A percentile compares a stretch with the other conserved stretches of the same genome.
Conservation (phyloP, 2,888 invertebrate species). For the Hypsopygia costalis region DNA sequence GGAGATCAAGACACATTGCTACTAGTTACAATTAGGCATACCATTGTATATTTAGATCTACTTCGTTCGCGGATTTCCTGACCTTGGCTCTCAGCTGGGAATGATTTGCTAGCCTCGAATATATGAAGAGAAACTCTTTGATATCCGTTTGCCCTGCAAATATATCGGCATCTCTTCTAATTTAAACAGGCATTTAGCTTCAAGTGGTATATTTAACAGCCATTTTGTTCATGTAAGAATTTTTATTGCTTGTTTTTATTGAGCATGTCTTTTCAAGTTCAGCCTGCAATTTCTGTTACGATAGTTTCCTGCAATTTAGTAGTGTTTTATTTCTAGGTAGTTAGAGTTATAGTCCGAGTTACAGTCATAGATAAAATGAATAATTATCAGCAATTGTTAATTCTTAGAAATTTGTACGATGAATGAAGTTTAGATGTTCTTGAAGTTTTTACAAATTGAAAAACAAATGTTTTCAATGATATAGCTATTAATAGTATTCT, state of each 20-base stretch:
- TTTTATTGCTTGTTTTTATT: background rate
- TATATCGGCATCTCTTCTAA: background rate
- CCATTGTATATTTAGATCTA: conserved; percentile 3
- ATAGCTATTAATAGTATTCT: too few species aligned
- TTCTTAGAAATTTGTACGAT: too few species aligned
- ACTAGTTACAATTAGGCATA: conserved; percentile 2
- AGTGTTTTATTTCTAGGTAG: too few species aligned
- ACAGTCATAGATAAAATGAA: too few species aligned
- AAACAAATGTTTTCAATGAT: too few species aligned
- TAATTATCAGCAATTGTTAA: too few species aligned
- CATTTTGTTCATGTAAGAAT: background rate
- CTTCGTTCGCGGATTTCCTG: conserved; percentile 5
- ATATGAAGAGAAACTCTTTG: conserved; percentile 3
- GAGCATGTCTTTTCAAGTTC: too few species aligned
- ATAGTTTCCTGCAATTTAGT: too few species aligned
- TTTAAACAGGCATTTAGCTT: background rate
- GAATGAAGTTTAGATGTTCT: too few species aligned
- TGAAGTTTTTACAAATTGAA: too few species aligned
- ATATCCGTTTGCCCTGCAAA: background rate
- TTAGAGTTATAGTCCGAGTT: too few species aligned
- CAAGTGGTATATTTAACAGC: background rate
- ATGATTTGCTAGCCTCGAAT: background rate
- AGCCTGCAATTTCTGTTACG: too few species aligned
- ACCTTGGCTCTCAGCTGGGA: conserved; percentile 6
- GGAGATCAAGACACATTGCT: conserved; percentile 2